A percentile compares a stretch with the other conserved stretches of the same genome.
Evolutionary conservation across 2,888 invertebrate species (phyloP).

Genomic region (Biston betularia): DNA sequence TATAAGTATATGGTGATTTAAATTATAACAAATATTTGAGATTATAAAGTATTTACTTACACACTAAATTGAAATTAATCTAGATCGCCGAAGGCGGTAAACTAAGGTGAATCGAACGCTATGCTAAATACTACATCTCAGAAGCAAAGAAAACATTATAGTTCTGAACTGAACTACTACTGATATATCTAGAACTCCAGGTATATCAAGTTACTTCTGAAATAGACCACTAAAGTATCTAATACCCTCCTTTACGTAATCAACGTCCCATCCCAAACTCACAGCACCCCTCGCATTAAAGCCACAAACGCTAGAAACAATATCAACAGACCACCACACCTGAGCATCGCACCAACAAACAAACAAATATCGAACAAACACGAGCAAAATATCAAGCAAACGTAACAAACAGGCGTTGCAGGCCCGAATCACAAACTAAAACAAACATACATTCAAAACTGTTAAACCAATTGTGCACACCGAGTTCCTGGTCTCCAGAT

Average conservation of each 20-base stretch:
- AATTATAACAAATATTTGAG: no score
- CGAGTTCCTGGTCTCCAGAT: slow-evolving; percentile 53
- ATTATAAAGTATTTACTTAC: no score
- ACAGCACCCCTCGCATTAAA: slow-evolving; percentile 21
- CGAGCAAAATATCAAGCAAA: slow-evolving; percentile 42
- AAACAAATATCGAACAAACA: slow-evolving; percentile 31
- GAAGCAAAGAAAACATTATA: no score
- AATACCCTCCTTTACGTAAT: neutral
- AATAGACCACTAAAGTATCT: neutral
- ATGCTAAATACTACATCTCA: no score
- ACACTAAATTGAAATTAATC: no score
- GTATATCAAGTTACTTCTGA: neutral
- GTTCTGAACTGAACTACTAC: no score
- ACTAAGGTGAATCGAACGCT: no score
- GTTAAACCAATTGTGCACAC: slow-evolving; percentile 77
- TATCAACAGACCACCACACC: slow-evolving; percentile 27
- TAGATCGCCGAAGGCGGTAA: no score
- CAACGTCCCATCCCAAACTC: slow-evolving; percentile 6
- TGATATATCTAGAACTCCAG: neutral
- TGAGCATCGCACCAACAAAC: slow-evolving; percentile 30
- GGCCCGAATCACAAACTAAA: slow-evolving; percentile 51
- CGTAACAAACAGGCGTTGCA: slow-evolving; percentile 35
- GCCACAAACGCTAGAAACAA: slow-evolving; percentile 26
- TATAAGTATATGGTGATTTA: no score
- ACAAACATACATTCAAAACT: slow-evolving; percentile 66